phyloP scores from a whole-genome alignment of 1,140 invertebrate genomes.

The Aphidius gifuensis region DNA sequence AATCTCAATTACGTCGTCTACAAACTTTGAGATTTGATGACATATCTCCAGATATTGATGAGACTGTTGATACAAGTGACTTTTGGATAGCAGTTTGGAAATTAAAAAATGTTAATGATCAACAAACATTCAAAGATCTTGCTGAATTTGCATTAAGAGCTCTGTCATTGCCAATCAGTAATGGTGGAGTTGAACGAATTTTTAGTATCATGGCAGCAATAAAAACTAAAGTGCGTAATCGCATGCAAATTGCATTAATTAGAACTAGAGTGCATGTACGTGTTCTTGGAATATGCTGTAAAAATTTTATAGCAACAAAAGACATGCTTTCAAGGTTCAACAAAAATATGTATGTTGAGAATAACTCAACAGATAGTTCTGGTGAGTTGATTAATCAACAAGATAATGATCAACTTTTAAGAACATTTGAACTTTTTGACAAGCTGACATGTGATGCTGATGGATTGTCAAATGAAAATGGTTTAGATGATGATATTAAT shows the following conservation, averaged over 20 bases:
- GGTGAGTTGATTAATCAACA: no score
- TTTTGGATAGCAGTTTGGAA: constrained; percentile 31
- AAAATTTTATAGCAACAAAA: background rate
- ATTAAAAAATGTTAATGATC: constrained; percentile 29
- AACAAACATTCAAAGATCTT: constrained; percentile 27
- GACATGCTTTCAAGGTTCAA: background rate
- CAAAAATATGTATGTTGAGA: constrained; percentile 1
- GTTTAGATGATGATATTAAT: no score
- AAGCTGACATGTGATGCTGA: no score
- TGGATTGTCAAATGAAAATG: no score
- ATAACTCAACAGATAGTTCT: no score
- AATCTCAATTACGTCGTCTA: constrained; percentile 3
- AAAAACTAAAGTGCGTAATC: constrained; percentile 30
- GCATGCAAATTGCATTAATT: constrained; percentile 20
- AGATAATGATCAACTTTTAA: no score
- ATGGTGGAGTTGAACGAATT: constrained; percentile 31
- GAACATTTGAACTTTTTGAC: no score
- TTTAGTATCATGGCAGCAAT: constrained; percentile 32
- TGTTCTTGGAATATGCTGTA: constrained; percentile 23
- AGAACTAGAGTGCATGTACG: constrained; percentile 25
- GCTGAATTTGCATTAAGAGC: constrained; percentile 24
- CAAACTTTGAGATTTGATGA: background rate
- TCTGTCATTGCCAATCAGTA: constrained; percentile 30
- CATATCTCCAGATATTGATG: constrained; percentile 1
- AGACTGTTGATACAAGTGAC: constrained; percentile 1